A percentile compares a stretch with the other conserved stretches of the same genome.
Conservation (phyloP, 2,888 invertebrate species). For the Gortyna flavago region DNA sequence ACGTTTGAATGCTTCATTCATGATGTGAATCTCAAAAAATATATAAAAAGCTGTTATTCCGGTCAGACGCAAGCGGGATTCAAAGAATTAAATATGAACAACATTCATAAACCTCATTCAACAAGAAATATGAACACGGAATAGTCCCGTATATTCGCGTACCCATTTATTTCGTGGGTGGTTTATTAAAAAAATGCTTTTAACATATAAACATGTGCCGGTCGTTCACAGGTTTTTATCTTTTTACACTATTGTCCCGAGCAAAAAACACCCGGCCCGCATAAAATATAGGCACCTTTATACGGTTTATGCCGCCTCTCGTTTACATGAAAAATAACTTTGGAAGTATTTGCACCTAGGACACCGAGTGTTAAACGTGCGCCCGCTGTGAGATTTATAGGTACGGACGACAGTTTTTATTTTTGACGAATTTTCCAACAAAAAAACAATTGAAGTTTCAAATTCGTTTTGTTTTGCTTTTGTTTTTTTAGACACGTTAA, state of each 20-base stretch:
- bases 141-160: slow-evolving; percentile 28
- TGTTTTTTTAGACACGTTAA: not conserved
- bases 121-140: slow-evolving; percentile 49
- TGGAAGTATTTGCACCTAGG: slow-evolving; percentile 66
- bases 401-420: slow-evolving; percentile 16
- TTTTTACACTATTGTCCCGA: slow-evolving; percentile 68
- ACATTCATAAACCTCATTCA: slow-evolving; percentile 58
- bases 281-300: slow-evolving; percentile 64
- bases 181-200: slow-evolving; percentile 64
- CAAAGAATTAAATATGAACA: slow-evolving; percentile 58
- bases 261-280: slow-evolving; percentile 56
- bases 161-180: slow-evolving; percentile 45
- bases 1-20: slow-evolving; percentile 43
- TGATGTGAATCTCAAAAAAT: slow-evolving; percentile 29
- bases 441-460: slow-evolving; percentile 36
- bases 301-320: slow-evolving; percentile 48
- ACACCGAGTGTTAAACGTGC: slow-evolving; percentile 47
- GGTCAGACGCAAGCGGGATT: slow-evolving; percentile 32
- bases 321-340: slow-evolving; percentile 71
- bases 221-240: slow-evolving; percentile 62
- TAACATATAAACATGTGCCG: slow-evolving; percentile 54
- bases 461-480: slow-evolving; percentile 24
- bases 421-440: slow-evolving; percentile 31
- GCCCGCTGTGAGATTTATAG: slow-evolving; percentile 42
- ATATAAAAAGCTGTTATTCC: slow-evolving; percentile 42